Evolutionary conservation across 2,888 invertebrate species (phyloP).

Genomic region (Lithosia quadra): DNA sequence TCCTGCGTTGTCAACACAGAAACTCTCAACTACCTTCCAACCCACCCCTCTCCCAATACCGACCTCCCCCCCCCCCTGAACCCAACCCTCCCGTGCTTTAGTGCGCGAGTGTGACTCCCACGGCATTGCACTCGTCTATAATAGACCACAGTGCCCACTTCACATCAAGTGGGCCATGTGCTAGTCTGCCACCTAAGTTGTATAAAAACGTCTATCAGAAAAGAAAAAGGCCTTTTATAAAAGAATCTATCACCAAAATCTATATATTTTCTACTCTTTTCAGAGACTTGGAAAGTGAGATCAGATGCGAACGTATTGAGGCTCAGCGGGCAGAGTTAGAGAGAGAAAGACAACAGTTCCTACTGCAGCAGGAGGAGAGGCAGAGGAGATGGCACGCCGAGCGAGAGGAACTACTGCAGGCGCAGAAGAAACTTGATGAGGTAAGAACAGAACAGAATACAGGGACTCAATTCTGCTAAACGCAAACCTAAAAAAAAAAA

Average conservation of each 20-base stretch:
- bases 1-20: too few species aligned
- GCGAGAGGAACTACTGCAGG: constrained; percentile 89
- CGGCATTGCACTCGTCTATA: too few species aligned
- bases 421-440: constrained; percentile 90
- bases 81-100: too few species aligned
- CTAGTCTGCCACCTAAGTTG: too few species aligned
- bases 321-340: constrained; percentile 87
- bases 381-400: constrained; percentile 82
- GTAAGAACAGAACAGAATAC: constrained; percentile 54
- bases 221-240: not conserved
- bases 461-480: too few species aligned
- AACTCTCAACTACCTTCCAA: too few species aligned
- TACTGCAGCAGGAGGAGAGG: constrained; percentile 86
- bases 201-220: not conserved
- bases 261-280: not conserved
- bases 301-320: constrained; percentile 88
- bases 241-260: not conserved
- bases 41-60: too few species aligned
- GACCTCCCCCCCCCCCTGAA: too few species aligned
- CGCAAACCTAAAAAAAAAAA: too few species aligned
- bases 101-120: too few species aligned
- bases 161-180: too few species aligned
- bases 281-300: constrained; percentile 80
- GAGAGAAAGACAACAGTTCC: constrained; percentile 87
- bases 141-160: too few species aligned